Conservation (phyloP, 2,888 invertebrate genomes). For the Himalopsyche tibetana region DNA sequence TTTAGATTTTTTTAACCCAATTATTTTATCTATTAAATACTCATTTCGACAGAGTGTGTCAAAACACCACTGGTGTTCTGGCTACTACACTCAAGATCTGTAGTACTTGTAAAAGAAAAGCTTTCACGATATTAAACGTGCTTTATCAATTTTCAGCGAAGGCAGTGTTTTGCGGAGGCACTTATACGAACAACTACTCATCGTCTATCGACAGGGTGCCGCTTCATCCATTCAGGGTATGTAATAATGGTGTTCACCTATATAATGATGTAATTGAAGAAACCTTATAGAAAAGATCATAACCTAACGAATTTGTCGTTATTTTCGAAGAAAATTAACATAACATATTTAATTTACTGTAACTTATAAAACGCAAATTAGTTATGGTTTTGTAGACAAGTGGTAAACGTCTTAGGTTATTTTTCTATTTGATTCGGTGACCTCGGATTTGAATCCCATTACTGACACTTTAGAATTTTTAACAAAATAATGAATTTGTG, state of each 20-base stretch:
- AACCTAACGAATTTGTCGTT: background rate
- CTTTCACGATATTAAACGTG: slow-evolving; percentile 64
- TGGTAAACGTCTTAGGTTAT: too few species aligned
- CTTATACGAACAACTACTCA: slow-evolving; percentile 19
- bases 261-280: background rate
- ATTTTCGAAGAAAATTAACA: background rate
- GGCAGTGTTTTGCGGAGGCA: slow-evolving; percentile 45
- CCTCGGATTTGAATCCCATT: too few species aligned
- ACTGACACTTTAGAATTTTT: too few species aligned
- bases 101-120: slow-evolving; percentile 53
- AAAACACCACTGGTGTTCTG: slow-evolving; percentile 20
- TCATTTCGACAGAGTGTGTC: background rate
- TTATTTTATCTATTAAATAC: too few species aligned
- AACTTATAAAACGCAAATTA: too few species aligned
- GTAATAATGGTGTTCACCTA: background rate
- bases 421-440: too few species aligned
- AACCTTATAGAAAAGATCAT: background rate
- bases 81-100: background rate
- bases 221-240: background rate
- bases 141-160: slow-evolving; percentile 64
- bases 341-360: too few species aligned
- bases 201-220: slow-evolving; percentile 5
- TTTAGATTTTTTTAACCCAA: too few species aligned
- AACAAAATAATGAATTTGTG: too few species aligned
- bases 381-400: too few species aligned